phyloP scores from a whole-genome alignment of 2,888 invertebrate species.

The Pasiphila rectangulata region DNA sequence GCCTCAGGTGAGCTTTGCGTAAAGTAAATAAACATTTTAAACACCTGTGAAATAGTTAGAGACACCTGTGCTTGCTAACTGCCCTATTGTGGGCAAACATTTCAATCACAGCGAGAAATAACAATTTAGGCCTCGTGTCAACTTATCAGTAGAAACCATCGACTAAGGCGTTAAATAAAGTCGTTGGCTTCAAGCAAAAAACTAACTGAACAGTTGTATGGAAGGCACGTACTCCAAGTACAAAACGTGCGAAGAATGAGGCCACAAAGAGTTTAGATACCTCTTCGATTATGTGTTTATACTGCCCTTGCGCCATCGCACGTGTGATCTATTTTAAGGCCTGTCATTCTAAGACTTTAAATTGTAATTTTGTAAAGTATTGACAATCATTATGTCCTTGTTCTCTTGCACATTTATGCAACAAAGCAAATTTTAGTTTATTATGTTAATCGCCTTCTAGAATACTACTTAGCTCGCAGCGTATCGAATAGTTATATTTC shows the following conservation, averaged over 20 bases:
- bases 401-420: too few relatives aligned
- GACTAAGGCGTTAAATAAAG: background rate
- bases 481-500: too few relatives aligned
- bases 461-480: too few relatives aligned
- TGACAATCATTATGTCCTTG: too few relatives aligned
- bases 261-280: conserved; percentile 3
- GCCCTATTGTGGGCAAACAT: background rate
- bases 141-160: background rate
- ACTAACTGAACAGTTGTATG: conserved; percentile 5
- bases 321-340: too few relatives aligned
- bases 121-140: background rate
- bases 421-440: too few relatives aligned
- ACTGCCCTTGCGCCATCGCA: conserved; percentile 1
- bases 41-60: too few relatives aligned
- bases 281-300: conserved; percentile 3
- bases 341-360: too few relatives aligned
- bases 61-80: background rate
- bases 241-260: conserved; percentile 7
- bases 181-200: conserved; percentile 5
- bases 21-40: too few relatives aligned
- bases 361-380: too few relatives aligned
- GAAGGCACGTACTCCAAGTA: conserved; percentile 4
- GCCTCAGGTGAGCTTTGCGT: too few relatives aligned
- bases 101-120: background rate
- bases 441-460: too few relatives aligned